Conservation (phyloP, 30 jellyfish, hydroid and myxozoan species). For the Haliclystus octoradiatus region DNA sequence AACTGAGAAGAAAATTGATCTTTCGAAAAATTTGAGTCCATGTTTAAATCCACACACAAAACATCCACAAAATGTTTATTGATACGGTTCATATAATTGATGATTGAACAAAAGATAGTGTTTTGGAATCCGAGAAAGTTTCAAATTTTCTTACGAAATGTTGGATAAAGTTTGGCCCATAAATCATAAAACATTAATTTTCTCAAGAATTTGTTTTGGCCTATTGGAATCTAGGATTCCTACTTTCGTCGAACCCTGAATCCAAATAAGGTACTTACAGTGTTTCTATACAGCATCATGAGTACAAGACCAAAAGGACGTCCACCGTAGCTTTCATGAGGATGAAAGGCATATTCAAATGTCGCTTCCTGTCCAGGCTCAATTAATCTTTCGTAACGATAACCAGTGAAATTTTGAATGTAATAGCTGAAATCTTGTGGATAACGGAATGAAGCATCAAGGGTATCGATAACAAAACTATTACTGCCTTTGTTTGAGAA, state of each 20-base stretch:
- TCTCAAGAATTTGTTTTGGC: too few species aligned
- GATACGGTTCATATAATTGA: too few species aligned
- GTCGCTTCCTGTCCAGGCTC: slow-evolving; percentile 59
- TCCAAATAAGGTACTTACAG: slow-evolving; percentile 26
- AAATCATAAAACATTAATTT: too few species aligned
- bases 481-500: slow-evolving; percentile 73
- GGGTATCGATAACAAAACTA: slow-evolving; percentile 65
- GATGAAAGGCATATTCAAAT: slow-evolving; percentile 68
- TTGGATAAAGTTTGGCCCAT: not conserved
- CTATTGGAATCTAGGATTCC: too few species aligned
- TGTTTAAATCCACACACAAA: too few species aligned
- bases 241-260: too few species aligned
- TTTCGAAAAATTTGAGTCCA: too few species aligned
- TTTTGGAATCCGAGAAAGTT: not conserved
- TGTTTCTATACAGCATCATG: slow-evolving; percentile 55
- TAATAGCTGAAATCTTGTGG: slow-evolving; percentile 85
- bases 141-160: not conserved
- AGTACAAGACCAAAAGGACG: slow-evolving; percentile 79
- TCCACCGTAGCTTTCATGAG: slow-evolving; percentile 91
- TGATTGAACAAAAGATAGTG: not conserved
- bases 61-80: too few species aligned
- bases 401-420: slow-evolving; percentile 85
- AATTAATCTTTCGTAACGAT: slow-evolving; percentile 42
- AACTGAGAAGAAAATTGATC: too few species aligned
- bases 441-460: slow-evolving; percentile 90